These are phyloP conservation scores for Molothrus ater DNA, from an alignment of 2,797 vertebrate genomes.

Conservation along the genomic window DNA sequence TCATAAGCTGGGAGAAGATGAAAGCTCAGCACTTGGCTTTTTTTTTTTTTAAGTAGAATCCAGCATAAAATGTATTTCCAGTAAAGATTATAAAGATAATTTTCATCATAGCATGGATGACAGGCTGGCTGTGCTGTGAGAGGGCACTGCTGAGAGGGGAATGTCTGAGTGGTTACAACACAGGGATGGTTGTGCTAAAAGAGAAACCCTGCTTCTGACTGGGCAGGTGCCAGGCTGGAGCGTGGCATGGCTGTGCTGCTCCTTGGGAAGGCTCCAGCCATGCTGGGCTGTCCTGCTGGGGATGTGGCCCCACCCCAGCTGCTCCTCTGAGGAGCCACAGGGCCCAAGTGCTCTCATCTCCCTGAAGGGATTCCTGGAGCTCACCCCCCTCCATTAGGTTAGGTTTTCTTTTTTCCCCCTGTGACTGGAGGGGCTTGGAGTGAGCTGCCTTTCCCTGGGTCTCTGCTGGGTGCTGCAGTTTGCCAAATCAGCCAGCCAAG, in stretches of 20 bases:
- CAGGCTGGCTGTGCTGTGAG: background rate
- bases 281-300: background rate
- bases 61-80: background rate
- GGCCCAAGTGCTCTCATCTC: background rate
- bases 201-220: background rate
- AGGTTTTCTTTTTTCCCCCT: rapidly evolving
- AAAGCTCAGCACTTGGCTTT: background rate
- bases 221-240: background rate
- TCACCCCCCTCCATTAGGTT: background rate
- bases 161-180: background rate
- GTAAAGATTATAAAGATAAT: background rate
- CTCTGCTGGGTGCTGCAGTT: background rate
- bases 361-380: background rate
- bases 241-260: background rate
- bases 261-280: background rate
- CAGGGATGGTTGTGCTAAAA: background rate
- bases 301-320: background rate
- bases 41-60: background rate
- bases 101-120: background rate
- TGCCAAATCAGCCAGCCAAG: background rate
- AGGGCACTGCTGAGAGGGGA: background rate
- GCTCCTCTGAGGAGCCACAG: background rate
- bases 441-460: background rate
- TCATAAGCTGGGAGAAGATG: conserved; percentile 8
- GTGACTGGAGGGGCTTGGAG: background rate